Base-by-base conservation (phyloP, 2,888 invertebrate genomes). In the Caprella mutica region DNA sequence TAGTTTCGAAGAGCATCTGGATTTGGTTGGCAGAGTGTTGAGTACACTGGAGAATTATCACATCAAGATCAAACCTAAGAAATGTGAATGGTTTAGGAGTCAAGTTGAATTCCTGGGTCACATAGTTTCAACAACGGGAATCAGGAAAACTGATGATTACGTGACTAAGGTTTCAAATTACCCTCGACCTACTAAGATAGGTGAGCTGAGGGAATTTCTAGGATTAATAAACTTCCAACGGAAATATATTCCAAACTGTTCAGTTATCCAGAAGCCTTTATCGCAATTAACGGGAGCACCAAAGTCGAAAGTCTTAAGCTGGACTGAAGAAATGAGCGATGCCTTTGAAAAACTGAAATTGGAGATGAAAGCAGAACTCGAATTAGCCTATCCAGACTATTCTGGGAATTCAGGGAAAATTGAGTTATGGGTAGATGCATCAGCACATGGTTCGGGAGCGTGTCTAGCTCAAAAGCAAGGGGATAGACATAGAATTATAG, bases 1-100 rank as follows among this genome's bases (percentile, higher is more conserved):
- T 5, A 30, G 3, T 3, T 51, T 33, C 33, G 4, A 8, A n/a
- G 51, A 51, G 51, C 51, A 51, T 29, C 12, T 51, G 12, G 6
- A 17, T 3, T 4, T 29, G 9, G 30, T 51, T 6, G 3, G 21
- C 23, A 29, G 33, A 19, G 51, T 29, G 6, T 33, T 30, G 9
- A 12, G 19, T 12, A 51, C 51, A 3, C 21, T 51, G 30, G 2
- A 24, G 5, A 29, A 12, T 9, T 8, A 8, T 48, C n/a, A 19
- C n/a, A 29, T 48, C 4, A 51, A 29, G 33, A 35, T 30, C 21
- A 30, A 51, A 9, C 51, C 51, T 14, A 21, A 5, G 3, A 51
- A 51, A 19, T 51, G 33, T 51, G 51, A 30, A 26, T 51, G 51
- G 51, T 51, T 51, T 33, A 9, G 33, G 12, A 24, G 24, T 12